Percentiles rank a stretch among this genome's conserved stretches.
Evolutionary conservation across 2,797 vertebrate species (phyloP).

Genomic region (Neopelma chrysocephalum): DNA sequence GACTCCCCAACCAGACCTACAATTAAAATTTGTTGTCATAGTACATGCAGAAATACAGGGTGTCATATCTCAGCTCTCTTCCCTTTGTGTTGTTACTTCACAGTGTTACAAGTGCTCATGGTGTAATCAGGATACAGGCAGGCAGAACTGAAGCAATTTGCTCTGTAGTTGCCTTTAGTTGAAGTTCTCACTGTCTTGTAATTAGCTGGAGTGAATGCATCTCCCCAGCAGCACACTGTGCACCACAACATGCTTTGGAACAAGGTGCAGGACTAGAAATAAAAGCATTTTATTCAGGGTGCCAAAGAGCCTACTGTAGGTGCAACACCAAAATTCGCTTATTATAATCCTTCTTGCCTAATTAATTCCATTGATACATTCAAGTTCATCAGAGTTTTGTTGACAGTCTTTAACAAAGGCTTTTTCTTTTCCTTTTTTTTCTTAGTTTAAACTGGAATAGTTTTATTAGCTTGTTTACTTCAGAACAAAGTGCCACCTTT

Average conservation of each 20-base stretch:
- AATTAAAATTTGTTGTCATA: background rate
- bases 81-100: background rate
- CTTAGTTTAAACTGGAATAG: constrained; percentile 58
- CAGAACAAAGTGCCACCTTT: constrained; percentile 73
- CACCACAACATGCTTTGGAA: constrained; percentile 53
- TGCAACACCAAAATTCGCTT: constrained; percentile 60
- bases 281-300: constrained; percentile 43
- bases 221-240: constrained; percentile 51
- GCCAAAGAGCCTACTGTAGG: constrained; percentile 61
- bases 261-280: constrained; percentile 16
- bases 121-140: constrained; percentile 14
- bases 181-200: constrained; percentile 58
- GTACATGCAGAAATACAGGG: background rate
- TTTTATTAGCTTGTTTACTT: constrained; percentile 79
- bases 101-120: constrained; percentile 22
- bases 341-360: constrained; percentile 67
- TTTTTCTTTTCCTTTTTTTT: background rate
- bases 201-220: constrained; percentile 66
- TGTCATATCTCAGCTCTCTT: background rate
- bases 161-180: constrained; percentile 51
- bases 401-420: constrained; percentile 70
- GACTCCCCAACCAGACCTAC: background rate
- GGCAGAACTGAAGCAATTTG: constrained; percentile 54
- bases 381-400: constrained; percentile 63
- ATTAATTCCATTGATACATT: constrained; percentile 76